A percentile compares a stretch with the other conserved stretches of the same genome.
phyloP scores from a whole-genome alignment of 2,888 invertebrate species.

The Amblyjoppa fuscipennis region DNA sequence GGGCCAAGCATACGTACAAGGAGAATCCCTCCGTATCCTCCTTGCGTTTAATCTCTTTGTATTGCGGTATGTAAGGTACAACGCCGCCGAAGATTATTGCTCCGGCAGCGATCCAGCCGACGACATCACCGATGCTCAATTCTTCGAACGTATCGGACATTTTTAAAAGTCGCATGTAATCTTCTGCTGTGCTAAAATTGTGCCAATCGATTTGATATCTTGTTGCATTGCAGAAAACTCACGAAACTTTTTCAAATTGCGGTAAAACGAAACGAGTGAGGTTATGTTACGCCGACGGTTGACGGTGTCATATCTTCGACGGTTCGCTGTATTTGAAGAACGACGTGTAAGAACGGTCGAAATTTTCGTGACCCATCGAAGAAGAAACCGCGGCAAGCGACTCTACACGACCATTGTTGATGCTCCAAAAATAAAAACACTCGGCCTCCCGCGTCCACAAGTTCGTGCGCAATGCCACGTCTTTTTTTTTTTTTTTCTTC shows the following conservation, averaged over 20 bases:
- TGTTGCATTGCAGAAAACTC: conserved; percentile 1
- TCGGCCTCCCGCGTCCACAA: background rate
- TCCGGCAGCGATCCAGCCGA: conserved; percentile 92
- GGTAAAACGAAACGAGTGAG: conserved; percentile 8
- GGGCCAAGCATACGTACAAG: conserved; percentile 97
- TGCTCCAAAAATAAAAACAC: conserved; percentile 16
- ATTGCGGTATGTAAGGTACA: conserved; percentile 98
- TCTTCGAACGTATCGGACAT: conserved; percentile 83
- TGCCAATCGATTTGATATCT: background rate
- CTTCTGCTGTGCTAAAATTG: background rate
- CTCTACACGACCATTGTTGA: conserved; percentile 29
- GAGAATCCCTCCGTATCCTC: conserved; percentile 99
- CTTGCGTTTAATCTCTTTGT: conserved; percentile 95
- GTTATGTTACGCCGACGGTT: conserved; percentile 56
- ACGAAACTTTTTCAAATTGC: conserved; percentile 21
- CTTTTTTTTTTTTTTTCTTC: background rate
- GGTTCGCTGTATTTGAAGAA: background rate
- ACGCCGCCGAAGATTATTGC: conserved; percentile 98
- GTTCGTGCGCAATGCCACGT: background rate
- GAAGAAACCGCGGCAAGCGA: background rate
- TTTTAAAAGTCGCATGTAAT: conserved; percentile 41
- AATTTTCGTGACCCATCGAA: conserved; percentile 35
- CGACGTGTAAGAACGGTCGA: background rate
- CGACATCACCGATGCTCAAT: conserved; percentile 91
- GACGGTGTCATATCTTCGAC: conserved; percentile 53